phyloP scores from a whole-genome alignment of 2,888 invertebrate genomes.

The Chymomyza amoena region DNA sequence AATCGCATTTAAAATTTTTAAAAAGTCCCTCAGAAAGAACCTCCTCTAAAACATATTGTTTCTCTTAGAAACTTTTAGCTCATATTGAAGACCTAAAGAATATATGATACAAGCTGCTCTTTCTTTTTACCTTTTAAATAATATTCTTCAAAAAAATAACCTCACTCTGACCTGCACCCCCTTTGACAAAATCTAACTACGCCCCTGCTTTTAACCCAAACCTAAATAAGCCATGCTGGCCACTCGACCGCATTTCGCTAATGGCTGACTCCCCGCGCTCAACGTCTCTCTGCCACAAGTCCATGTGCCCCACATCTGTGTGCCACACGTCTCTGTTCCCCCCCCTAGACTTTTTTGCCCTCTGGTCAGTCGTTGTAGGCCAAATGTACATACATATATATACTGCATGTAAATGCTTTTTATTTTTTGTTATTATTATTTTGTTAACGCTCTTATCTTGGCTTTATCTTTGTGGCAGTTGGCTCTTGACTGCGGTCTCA shows the following conservation, averaged over 20 bases:
- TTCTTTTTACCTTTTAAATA: too few relatives aligned
- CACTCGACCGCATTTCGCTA: slow-evolving; percentile 8
- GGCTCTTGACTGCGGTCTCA: slow-evolving; percentile 25
- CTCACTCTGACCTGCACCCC: too few relatives aligned
- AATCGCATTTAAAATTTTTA: too few relatives aligned
- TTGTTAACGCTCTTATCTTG: slow-evolving; percentile 64
- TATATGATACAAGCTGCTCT: too few relatives aligned
- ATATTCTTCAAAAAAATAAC: too few relatives aligned
- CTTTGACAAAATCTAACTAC: too few relatives aligned
- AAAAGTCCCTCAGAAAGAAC: too few relatives aligned
- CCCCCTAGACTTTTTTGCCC: slow-evolving; percentile 8
- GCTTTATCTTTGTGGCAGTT: slow-evolving; percentile 32
- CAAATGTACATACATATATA: too few relatives aligned
- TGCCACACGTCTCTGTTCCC: neutral
- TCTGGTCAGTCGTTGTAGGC: neutral
- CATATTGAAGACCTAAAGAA: too few relatives aligned
- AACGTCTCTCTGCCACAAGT: neutral
- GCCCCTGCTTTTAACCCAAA: too few relatives aligned
- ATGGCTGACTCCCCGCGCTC: neutral
- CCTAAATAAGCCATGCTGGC: slow-evolving; percentile 1
- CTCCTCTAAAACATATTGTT: too few relatives aligned
- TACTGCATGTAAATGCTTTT: slow-evolving; percentile 66
- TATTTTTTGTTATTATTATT: slow-evolving; percentile 64
- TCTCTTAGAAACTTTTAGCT: too few relatives aligned
- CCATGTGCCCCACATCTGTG: neutral